Base-by-base conservation (phyloP, 2,797 vertebrate species). In the Arctocebus calabarensis region DNA sequence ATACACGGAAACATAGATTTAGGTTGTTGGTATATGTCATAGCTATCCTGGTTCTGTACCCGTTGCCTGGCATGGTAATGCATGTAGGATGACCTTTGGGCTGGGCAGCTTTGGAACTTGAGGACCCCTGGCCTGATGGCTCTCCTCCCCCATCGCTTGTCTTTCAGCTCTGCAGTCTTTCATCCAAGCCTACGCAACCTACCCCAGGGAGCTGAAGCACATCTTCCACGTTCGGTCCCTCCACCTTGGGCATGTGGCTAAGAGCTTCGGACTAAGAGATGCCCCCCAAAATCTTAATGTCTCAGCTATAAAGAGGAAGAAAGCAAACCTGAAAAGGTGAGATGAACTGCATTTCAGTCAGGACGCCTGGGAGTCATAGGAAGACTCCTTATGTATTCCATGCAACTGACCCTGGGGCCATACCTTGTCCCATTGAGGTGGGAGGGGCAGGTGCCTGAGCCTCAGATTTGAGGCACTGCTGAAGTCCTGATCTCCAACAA, bases 241-340 rank as follows among this genome's bases (percentile, higher is more conserved):
- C 66, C 99, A 99, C 97, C 98, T 99, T 70, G 99, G 99, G 32
- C 99, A 99, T 5, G 98, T 98, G 98, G 99, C 99, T 73, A 99
- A 99, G 99, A 99, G 99, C 98, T 99, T 99, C 16, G 99, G 99
- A 83, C 98, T 99, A 59, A 98, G 99, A 95, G 99, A 99, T 13
- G 99, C 99, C 0, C 99, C 99, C 0, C 98, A 98, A 94, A 99
- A 98, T 61, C 99, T 99, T 57, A 91, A 91, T 52, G 93, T 97
- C 74, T 37, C 97, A 2, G 0, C 94, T 7, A 7, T 91, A 32
- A 96, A 96, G 91, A 98, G 94, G 83, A 95, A 29, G 90, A 98
- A 98, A 29, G 34, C 59, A 55, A 87, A 62, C 55, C 78, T 70
- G 66, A 98, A 97, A 88, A 98, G 98, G 98, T 99, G 91, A 95